These are phyloP conservation scores for Periophthalmus magnuspinnatus DNA, from an alignment of 2,797 vertebrate genomes.

Conservation along the genomic window DNA sequence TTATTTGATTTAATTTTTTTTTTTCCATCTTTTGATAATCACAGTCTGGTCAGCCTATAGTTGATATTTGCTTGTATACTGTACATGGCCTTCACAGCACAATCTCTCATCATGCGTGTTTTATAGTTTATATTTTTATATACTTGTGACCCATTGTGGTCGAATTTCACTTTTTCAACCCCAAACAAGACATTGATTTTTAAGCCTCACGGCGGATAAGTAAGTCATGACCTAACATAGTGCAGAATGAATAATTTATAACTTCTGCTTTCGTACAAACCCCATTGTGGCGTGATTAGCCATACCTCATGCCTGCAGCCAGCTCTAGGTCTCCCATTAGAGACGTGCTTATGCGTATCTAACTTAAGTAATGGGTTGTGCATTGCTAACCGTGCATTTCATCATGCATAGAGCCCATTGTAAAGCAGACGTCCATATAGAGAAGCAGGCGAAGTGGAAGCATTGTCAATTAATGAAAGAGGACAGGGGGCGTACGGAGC, in stretches of 20 bases:
- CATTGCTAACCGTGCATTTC: neutral
- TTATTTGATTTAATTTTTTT: too few relatives aligned
- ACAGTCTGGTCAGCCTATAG: too few relatives aligned
- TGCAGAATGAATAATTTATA: neutral
- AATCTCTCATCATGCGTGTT: too few relatives aligned
- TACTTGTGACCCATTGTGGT: neutral
- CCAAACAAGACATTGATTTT: neutral
- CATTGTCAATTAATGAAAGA: slow-evolving; percentile 1
- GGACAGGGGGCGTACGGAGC: neutral
- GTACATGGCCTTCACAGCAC: too few relatives aligned
- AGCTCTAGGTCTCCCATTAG: neutral
- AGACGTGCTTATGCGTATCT: neutral
- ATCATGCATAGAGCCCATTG: neutral
- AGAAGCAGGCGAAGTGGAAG: neutral
- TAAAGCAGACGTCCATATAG: neutral
- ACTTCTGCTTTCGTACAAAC: neutral
- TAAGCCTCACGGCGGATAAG: neutral
- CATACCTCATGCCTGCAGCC: neutral
- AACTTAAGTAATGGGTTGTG: neutral
- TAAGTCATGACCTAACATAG: neutral
- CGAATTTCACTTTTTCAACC: neutral
- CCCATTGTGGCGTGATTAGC: neutral
- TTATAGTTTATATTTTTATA: too few relatives aligned
- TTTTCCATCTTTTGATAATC: too few relatives aligned
- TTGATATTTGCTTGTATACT: too few relatives aligned